phyloP scores from a whole-genome alignment of 2,797 vertebrate species.

The Sebastes hopkinsi region DNA sequence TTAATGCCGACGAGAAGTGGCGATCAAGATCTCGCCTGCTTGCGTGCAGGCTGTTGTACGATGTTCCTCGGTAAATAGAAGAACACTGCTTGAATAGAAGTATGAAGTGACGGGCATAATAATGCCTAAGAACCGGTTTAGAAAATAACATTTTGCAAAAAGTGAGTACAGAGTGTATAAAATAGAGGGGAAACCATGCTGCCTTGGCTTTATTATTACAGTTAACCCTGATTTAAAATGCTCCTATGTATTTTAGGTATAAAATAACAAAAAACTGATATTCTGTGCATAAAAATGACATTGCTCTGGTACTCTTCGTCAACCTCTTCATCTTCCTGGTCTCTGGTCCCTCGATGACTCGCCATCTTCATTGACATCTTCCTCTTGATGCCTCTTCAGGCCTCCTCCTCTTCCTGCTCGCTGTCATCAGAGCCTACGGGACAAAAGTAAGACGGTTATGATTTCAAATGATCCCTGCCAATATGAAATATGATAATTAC shows the following conservation, averaged over 20 bases:
- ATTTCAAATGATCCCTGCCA: neutral
- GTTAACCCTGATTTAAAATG: constrained; percentile 75
- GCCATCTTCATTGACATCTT: constrained; percentile 41
- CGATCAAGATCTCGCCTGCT: neutral
- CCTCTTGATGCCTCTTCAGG: constrained; percentile 55
- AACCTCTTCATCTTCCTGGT: constrained; percentile 35
- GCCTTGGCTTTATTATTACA: constrained; percentile 69
- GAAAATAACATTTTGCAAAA: constrained; percentile 28
- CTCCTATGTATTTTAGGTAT: constrained; percentile 46
- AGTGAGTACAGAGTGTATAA: constrained; percentile 63
- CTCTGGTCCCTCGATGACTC: constrained; percentile 60
- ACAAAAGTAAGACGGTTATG: neutral
- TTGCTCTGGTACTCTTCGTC: constrained; percentile 60
- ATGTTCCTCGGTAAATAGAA: constrained; percentile 4
- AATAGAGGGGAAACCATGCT: constrained; percentile 52
- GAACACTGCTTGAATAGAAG: constrained; percentile 3
- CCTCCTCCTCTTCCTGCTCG: constrained; percentile 77
- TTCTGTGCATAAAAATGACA: constrained; percentile 75
- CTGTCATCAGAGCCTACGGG: constrained; percentile 80
- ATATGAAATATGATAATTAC: neutral
- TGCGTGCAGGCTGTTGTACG: neutral
- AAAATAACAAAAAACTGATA: constrained; percentile 50
- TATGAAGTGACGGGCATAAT: neutral
- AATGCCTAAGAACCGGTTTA: constrained; percentile 14
- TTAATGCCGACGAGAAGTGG: neutral